Evolutionary conservation across 2,888 invertebrate species (phyloP).

Genomic region (Xestia ashworthii): DNA sequence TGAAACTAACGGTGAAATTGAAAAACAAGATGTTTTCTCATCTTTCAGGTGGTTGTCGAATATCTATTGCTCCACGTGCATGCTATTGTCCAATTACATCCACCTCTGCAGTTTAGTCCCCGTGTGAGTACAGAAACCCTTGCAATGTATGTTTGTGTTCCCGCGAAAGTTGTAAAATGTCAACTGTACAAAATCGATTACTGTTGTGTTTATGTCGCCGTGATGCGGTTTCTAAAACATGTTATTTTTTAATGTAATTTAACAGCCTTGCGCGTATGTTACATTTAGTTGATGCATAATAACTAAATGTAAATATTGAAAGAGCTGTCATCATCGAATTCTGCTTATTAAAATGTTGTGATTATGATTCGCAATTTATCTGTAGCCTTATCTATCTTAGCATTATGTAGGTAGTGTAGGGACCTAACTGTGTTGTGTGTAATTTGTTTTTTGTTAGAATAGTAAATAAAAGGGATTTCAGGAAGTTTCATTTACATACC

Average conservation of each 20-base stretch:
- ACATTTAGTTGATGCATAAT: no score
- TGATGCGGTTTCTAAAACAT: conserved; percentile 27
- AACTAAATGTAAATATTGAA: conserved; percentile 9
- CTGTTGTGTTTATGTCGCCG: conserved; percentile 9
- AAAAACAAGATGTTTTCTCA: neutral
- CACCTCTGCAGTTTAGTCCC: conserved; percentile 16
- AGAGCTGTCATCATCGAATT: neutral
- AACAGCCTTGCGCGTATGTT: neutral
- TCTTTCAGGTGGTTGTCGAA: no score
- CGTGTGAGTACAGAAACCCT: conserved; percentile 18
- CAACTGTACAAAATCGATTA: conserved; percentile 49
- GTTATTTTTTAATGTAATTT: conserved; percentile 8
- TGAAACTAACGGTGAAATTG: no score
- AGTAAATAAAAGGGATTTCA: neutral
- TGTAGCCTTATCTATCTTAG: neutral
- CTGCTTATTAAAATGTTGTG: conserved; percentile 12
- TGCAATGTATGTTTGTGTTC: conserved; percentile 33
- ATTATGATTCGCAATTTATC: neutral
- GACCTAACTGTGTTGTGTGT: neutral
- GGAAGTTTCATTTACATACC: no score
- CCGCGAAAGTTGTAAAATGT: conserved; percentile 54
- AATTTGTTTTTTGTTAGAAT: neutral
- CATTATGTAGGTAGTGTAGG: neutral
- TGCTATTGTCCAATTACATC: neutral
- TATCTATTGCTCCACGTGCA: conserved; percentile 3